Base-by-base conservation (phyloP, 23 tunicate genomes). In the Corella eumyota region DNA sequence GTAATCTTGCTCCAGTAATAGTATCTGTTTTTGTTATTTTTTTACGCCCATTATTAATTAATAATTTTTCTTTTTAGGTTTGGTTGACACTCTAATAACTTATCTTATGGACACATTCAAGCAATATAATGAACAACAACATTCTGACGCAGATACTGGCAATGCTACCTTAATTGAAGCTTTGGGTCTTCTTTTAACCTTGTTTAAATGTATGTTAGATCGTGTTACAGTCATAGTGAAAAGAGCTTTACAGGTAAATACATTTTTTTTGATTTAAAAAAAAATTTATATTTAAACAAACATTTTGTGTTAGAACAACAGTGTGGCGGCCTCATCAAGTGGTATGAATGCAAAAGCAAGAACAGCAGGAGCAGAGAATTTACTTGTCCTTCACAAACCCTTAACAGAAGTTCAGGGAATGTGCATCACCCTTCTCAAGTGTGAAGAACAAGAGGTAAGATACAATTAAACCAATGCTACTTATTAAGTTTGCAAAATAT, bases 361-460 rank as follows among this genome's bases (percentile, higher is more conserved):
- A 62, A 79, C 96, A 7, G 96, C 78, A 55, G 72, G 68, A 59
- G 96, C 96, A 0, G 96, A 88, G 56, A 67, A 74, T 25, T 61
- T 88, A 31, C 62, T 88, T 5, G 64, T 88, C 36, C 30, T 72
- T 37, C 86, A 88, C 66, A 88, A 88, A 52, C 96, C 96, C 9
- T 50, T 88, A 24, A 88, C 96, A n/a, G 88, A 88, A 28, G 61
- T 88, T 6, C 96, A 88, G 28, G 72, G 86, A 0, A 61, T 79
- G 30, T 78, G 90, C 54, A 67, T 88, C 56, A 66, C 58, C 7
- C 40, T 88, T 47, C 67, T 88, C 21, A n/a, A n/a, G n/a, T 72
- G 96, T 63, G 86, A 68, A 34, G 96, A 88, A 31, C 85, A 73
- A 25, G 95, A 85, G 69, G 83, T 85, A 25, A 36, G 61, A 20